Evolutionary conservation across 2,888 invertebrate species (phyloP).

Genomic region (Tenthredo scrophulariae): DNA sequence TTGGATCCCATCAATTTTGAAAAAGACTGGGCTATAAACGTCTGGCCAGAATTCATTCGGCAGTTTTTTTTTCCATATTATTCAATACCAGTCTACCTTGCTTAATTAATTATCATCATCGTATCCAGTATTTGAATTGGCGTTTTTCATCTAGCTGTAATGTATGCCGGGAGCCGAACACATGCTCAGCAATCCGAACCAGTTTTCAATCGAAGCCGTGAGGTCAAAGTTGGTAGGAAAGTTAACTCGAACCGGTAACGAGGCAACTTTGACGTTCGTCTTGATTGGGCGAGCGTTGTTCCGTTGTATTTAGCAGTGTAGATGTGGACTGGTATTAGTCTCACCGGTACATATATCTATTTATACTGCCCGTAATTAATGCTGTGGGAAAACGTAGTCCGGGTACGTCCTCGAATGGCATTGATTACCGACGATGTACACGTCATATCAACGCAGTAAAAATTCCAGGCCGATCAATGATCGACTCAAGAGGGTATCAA

Average conservation of each 20-base stretch:
- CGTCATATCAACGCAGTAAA: background rate
- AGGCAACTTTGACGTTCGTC: slow-evolving; percentile 39
- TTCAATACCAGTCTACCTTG: background rate
- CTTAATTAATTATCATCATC: background rate
- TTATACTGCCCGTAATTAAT: background rate
- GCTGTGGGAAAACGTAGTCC: background rate
- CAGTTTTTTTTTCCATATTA: background rate
- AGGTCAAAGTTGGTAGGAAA: slow-evolving; percentile 26
- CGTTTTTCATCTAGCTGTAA: background rate
- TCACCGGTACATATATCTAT: background rate
- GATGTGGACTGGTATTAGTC: background rate
- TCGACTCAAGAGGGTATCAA: background rate
- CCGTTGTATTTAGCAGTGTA: slow-evolving; percentile 9
- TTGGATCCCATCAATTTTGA: background rate
- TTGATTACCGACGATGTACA: background rate
- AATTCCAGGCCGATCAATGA: background rate
- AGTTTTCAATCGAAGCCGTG: slow-evolving; percentile 36
- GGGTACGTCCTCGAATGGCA: background rate
- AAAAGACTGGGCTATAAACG: background rate
- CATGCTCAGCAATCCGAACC: slow-evolving; percentile 22
- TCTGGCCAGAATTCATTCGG: background rate
- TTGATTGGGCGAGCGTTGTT: slow-evolving; percentile 29
- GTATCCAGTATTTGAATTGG: background rate
- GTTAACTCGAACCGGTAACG: slow-evolving; percentile 40
- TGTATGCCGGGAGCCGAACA: slow-evolving; percentile 5